Percentiles rank a stretch among this genome's conserved stretches.
Conservation (phyloP, 2,888 invertebrate genomes). For the Melanotus villosus region DNA sequence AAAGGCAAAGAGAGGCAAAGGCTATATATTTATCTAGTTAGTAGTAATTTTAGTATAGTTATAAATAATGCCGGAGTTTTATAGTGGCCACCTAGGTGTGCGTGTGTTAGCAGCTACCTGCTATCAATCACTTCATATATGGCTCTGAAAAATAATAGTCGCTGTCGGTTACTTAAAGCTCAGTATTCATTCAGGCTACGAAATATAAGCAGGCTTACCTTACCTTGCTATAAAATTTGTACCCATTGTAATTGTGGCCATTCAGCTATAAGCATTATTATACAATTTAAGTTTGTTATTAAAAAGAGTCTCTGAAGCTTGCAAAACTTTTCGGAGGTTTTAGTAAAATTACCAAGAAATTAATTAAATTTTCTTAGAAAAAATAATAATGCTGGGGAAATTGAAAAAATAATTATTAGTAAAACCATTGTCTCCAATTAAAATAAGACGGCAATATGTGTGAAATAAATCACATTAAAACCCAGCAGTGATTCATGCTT, state of each 20-base stretch:
- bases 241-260: not conserved
- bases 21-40: slow-evolving; percentile 19
- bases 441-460: no score
- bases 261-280: no score
- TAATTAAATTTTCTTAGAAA: no score
- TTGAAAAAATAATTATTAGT: no score
- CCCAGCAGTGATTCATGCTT: no score
- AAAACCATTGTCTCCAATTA: no score
- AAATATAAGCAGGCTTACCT: not conserved
- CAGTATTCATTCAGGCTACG: not conserved
- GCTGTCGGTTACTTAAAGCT: slow-evolving; percentile 20
- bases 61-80: slow-evolving; percentile 28
- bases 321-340: no score
- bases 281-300: no score
- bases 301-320: no score
- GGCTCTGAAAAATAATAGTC: slow-evolving; percentile 27
- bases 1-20: not conserved
- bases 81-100: slow-evolving; percentile 32
- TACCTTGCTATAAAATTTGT: not conserved
- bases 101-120: slow-evolving; percentile 36
- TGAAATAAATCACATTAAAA: no score
- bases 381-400: no score
- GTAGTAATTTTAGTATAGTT: slow-evolving; percentile 26
- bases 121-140: slow-evolving; percentile 30
- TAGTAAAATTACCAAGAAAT: no score